Conservation (phyloP, 2,797 vertebrate genomes). For the Nannoperca obscura region DNA sequence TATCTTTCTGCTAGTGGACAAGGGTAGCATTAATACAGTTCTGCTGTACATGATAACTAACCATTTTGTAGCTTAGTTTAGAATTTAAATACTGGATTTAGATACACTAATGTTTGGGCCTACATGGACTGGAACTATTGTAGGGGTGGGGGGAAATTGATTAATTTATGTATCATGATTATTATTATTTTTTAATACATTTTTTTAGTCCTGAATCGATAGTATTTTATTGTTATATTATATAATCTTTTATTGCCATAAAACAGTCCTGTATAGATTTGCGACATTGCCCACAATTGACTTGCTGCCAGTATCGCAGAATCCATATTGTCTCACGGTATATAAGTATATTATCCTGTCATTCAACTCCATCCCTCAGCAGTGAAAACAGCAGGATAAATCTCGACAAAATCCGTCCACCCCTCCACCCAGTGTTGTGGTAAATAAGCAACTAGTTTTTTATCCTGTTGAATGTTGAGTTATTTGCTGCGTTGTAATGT, state of each 20-base stretch:
- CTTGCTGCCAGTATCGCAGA: neutral
- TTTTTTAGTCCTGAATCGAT: no score
- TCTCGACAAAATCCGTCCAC: neutral
- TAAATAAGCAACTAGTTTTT: neutral
- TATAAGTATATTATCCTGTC: neutral
- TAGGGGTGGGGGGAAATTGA: no score
- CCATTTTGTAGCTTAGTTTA: neutral
- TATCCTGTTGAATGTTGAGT: neutral
- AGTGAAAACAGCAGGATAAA: slow-evolving; percentile 8
- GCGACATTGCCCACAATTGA: neutral
- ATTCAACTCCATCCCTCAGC: neutral
- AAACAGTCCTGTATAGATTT: neutral
- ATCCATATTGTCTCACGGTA: neutral
- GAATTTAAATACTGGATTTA: neutral
- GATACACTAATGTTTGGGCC: neutral
- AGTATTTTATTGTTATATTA: no score
- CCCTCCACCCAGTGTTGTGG: no score
- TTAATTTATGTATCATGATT: no score
- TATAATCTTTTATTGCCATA: neutral
- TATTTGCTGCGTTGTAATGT: slow-evolving; percentile 18
- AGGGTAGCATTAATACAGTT: neutral
- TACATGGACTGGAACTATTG: neutral
- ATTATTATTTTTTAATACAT: no score
- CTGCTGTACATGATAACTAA: slow-evolving; percentile 15
- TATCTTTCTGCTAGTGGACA: neutral